These are phyloP conservation scores for Chaetodon trifascialis DNA, from an alignment of 2,113 vertebrate species.

Conservation along the genomic window DNA sequence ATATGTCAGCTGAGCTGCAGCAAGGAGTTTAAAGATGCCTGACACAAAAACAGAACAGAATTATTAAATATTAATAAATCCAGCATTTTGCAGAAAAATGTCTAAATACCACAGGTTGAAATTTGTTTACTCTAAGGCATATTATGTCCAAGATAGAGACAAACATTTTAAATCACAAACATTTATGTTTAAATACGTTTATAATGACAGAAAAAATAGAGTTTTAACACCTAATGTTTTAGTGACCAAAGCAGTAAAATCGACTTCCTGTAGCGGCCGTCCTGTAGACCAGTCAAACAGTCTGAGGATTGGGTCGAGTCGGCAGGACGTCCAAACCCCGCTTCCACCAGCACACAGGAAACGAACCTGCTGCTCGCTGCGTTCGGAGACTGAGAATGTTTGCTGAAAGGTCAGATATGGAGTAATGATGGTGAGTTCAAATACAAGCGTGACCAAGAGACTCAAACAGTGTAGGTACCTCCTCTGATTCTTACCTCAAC, in stretches of 20 bases:
- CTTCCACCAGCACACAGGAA: slow-evolving; percentile 84
- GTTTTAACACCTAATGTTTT: slow-evolving; percentile 78
- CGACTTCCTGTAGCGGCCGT: slow-evolving; percentile 85
- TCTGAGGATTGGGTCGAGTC: slow-evolving; percentile 82
- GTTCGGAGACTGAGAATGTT: slow-evolving; percentile 82
- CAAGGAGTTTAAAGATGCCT: background rate
- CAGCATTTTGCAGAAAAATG: background rate
- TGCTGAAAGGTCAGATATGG: slow-evolving; percentile 68
- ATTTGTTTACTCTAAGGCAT: background rate
- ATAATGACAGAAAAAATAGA: background rate
- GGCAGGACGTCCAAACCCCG: slow-evolving; percentile 85
- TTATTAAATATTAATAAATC: background rate
- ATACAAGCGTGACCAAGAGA: background rate
- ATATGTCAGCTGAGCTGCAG: slow-evolving; percentile 6
- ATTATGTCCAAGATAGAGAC: no score
- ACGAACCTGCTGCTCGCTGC: slow-evolving; percentile 86
- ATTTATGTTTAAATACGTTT: background rate
- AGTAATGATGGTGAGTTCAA: background rate
- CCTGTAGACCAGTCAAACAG: slow-evolving; percentile 86
- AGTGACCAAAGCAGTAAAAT: slow-evolving; percentile 79
- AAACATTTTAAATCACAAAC: background rate
- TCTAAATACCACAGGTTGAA: background rate
- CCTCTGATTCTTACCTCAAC: slow-evolving; percentile 75
- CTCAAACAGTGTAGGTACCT: background rate
- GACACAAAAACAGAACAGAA: background rate